Evolutionary conservation across 2,113 vertebrate species (phyloP), one percentile per base, ranked within the genome.

Genomic region (Nannobrachium achirus): DNA sequence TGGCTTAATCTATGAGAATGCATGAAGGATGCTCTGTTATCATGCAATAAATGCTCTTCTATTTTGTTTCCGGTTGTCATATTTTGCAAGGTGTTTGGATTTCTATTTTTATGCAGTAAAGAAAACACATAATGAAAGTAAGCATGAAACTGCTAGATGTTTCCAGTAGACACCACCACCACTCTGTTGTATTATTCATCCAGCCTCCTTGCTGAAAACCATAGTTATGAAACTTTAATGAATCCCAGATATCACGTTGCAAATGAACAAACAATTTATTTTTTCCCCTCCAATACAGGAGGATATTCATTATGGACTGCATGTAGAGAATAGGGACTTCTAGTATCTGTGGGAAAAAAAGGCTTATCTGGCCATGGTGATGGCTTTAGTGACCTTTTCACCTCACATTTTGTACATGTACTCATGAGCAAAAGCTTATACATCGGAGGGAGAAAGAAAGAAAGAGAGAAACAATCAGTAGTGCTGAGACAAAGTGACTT

Each of bases 171-270:
- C 49, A 8, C 41, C 19, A 41, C 39, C 18, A 41, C 39, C 18
- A 52, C 39, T 13, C 15, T 38, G 49, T 15, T 76, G 69, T 63
- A 87, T 80, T 63, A 61, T 84, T 79, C 50, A 82, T 69, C 69
- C 70, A 55, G 18, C 52, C 63, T 66, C 68, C 68, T 64, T 62
- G 14, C 62, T 66, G 66, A 83, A 80, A 80, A 78, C 41, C 51
- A 53, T 64, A 69, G 33, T 56, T 67, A 79, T 80, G 53, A 85
- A 85, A 84, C 69, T 79, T 88, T 74, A 76, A 88, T 82, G 76
- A 71, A 69, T 62, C 66, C 40, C 44, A 33, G 52, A 51, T 77
- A 86, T 85, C 76, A 74, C 41, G 39, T 69, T 83, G 58, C 50
- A 79, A 58, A 49, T 67, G 58, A 75, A 73, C 40, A 71, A 57